These are phyloP conservation scores for Tricholaema leucomelas DNA, from an alignment of 2,113 vertebrate species.

Conservation along the genomic window DNA sequence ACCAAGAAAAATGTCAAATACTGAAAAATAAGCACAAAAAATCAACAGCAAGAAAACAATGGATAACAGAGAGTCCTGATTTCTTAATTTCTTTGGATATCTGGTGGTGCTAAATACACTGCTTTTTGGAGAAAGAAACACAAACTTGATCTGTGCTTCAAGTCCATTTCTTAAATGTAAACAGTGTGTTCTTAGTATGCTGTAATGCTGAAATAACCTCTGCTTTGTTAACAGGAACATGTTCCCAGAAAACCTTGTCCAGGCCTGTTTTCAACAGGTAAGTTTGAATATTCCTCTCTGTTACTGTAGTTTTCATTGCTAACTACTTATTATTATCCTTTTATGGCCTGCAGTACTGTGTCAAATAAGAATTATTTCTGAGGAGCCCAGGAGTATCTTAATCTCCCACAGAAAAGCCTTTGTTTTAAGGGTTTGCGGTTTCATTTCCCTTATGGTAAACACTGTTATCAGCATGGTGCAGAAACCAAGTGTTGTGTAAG, in stretches of 20 bases:
- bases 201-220: background rate
- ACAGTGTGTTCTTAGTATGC: background rate
- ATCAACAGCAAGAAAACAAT: background rate
- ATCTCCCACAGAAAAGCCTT: background rate
- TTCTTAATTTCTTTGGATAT: background rate
- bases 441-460: background rate
- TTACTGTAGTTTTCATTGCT: background rate
- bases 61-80: background rate
- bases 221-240: constrained; percentile 86
- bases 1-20: background rate
- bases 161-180: background rate
- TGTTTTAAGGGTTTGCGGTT: background rate
- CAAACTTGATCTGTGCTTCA: background rate
- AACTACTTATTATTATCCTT: background rate
- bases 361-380: background rate
- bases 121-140: background rate
- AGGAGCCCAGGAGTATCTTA: background rate
- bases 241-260: constrained; percentile 97
- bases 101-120: background rate
- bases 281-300: background rate
- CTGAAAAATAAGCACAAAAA: background rate
- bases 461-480: background rate
- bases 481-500: background rate
- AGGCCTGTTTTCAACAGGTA: constrained; percentile 98
- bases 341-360: background rate